phyloP scores from a whole-genome alignment of 1,140 invertebrate genomes.

The Monomorium pharaonis region DNA sequence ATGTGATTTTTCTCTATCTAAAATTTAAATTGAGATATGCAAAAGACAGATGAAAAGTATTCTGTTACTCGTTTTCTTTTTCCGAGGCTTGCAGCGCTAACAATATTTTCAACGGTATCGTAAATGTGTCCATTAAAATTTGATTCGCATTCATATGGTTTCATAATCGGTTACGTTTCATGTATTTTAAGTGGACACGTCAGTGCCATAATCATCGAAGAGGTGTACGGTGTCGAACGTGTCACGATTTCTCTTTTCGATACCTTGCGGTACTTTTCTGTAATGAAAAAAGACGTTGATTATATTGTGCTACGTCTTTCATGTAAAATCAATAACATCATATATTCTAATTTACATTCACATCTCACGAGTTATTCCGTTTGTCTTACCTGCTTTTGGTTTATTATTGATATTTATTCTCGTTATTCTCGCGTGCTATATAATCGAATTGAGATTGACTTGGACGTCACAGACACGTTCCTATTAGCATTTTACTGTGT shows the following conservation, averaged over 20 bases:
- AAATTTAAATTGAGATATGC: background rate
- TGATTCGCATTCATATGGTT: background rate
- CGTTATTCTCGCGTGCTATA: background rate
- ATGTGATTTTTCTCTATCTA: too few species aligned
- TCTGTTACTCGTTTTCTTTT: background rate
- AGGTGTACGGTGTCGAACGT: background rate
- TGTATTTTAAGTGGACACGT: conserved; percentile 15
- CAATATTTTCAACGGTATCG: background rate
- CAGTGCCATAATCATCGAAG: background rate
- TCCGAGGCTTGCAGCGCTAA: background rate
- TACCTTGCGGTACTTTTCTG: background rate
- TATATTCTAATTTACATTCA: background rate
- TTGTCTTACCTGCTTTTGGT: background rate
- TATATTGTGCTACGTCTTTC: background rate
- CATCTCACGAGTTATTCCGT: background rate
- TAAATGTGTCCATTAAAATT: conserved; percentile 1
- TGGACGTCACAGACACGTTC: background rate
- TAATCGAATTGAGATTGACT: background rate
- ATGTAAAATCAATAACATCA: background rate
- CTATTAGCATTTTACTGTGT: background rate
- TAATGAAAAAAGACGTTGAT: background rate
- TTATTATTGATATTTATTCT: background rate
- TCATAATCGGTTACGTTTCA: background rate
- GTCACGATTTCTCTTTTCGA: background rate
- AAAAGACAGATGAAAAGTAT: background rate